Base-by-base conservation (phyloP, 2,888 invertebrate genomes). In the Patella caerulea region DNA sequence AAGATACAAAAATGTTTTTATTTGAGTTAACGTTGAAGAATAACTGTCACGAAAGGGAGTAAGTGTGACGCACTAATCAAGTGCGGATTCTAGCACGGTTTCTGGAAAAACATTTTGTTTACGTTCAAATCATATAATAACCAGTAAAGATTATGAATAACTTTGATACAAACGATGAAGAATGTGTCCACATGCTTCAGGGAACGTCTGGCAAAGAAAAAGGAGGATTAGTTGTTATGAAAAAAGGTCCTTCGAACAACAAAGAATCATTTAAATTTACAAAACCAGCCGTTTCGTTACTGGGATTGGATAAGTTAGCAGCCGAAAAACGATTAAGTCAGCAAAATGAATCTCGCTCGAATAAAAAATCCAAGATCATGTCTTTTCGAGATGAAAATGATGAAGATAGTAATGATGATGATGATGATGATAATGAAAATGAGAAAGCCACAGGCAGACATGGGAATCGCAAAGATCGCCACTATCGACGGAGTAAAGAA, bases 401-500 rank as follows among this genome's bases (percentile, higher is more conserved):
- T 74, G 84, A 85, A 71, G 85, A 85, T 76, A 81, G 72, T 73
- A 81, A 81, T 29, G 83, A 83, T 69, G 83, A 79, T 45, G 83
- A 83, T 69, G 83, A 82, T 74, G 83, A 80, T 73, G 74, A 81
- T 45, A 79, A 79, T n/a, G 80, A 80, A 65, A 74, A 79, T 45
- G 82, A 71, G 19, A 71, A 34, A 34, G 73, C 70, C 12, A 24
- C 65, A 24, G 14, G 24, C 11, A 65, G 24, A 65, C 65, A 65
- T 65, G 19, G 19, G 24, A 65, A 14, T 24, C 11, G 11, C 65
- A 65, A 65, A 65, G 65, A 65, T 19, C 90, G 92, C 78, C 95
- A 96, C 90, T 96, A 97, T 88, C 94, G 98, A 73, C 93, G 94
- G 73, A 93, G 95, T 15, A 94, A 95, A 86, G 95, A 95, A 87